Conservation (phyloP, 2,113 vertebrate species). For the Neotragus pygmaeus region DNA sequence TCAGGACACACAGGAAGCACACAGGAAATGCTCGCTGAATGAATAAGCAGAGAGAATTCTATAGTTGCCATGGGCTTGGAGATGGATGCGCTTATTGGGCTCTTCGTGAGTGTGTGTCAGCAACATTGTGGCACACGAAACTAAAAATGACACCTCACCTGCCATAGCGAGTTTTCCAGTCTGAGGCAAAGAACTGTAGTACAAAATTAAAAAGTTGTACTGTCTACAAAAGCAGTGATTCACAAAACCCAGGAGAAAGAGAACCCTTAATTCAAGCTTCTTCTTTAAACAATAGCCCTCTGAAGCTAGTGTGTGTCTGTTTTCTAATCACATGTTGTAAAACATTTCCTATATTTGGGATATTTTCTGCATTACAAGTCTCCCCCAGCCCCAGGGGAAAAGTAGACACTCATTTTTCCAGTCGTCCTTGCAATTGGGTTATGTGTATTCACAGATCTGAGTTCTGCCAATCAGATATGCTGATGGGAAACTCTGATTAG, state of each 20-base stretch:
- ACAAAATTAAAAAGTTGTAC: neutral
- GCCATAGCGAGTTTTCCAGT: neutral
- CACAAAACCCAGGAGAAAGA: neutral
- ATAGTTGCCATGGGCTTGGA: neutral
- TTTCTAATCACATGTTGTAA: neutral
- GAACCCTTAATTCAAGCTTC: neutral
- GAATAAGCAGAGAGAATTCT: neutral
- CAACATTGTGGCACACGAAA: accelerated
- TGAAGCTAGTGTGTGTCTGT: neutral
- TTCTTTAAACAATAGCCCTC: neutral
- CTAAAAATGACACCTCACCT: neutral
- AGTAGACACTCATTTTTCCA: neutral
- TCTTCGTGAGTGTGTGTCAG: accelerated
- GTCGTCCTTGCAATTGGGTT: neutral
- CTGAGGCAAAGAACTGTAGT: neutral
- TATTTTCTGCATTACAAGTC: neutral
- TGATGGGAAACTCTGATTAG: neutral
- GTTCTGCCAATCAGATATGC: neutral
- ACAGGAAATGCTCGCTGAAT: neutral
- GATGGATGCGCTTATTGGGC: neutral
- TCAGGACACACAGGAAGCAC: neutral
- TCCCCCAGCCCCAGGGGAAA: neutral
- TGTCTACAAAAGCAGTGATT: neutral
- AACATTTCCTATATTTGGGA: neutral
- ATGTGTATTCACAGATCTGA: neutral